phyloP scores from a whole-genome alignment of 2,888 invertebrate species.

The Venusia cambrica region DNA sequence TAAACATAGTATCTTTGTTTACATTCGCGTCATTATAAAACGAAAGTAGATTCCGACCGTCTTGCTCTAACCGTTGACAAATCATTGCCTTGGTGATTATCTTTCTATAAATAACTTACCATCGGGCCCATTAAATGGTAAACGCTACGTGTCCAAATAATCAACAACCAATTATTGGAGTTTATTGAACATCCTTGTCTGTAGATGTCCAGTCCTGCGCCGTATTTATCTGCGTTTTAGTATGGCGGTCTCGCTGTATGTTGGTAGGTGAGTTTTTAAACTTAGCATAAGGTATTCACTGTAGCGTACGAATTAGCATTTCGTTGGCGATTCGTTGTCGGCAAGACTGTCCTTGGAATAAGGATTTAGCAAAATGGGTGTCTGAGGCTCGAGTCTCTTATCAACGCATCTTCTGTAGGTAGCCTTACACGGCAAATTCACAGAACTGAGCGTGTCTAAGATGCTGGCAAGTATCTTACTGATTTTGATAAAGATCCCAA shows the following conservation, averaged over 20 bases:
- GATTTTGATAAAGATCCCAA: no score
- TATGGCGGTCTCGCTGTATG: conserved; percentile 34
- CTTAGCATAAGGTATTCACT: conserved; percentile 69
- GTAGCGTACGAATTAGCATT: conserved; percentile 71
- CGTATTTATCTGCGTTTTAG: conserved; percentile 53
- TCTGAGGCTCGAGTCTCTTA: no score
- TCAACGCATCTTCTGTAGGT: conserved; percentile 49
- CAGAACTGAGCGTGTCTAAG: no score
- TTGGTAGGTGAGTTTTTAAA: conserved; percentile 51
- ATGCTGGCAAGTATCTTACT: no score
- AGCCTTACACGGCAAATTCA: conserved; percentile 29
- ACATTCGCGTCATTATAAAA: conserved; percentile 35
- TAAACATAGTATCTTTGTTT: conserved; percentile 42
- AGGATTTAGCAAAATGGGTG: conserved; percentile 67
- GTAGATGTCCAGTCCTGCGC: conserved; percentile 36
- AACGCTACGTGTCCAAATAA: conserved; percentile 41
- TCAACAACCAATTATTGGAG: conserved; percentile 43
- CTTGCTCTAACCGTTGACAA: background rate
- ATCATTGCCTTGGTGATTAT: background rate
- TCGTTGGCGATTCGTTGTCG: conserved; percentile 57
- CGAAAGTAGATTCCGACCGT: conserved; percentile 10
- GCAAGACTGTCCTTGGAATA: conserved; percentile 70
- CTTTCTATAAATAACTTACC: background rate
- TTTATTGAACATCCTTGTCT: conserved; percentile 43
- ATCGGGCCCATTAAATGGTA: conserved; percentile 29